Evolutionary conservation across 2,113 vertebrate genomes (phyloP).

Genomic region (Xiphophorus hellerii): DNA sequence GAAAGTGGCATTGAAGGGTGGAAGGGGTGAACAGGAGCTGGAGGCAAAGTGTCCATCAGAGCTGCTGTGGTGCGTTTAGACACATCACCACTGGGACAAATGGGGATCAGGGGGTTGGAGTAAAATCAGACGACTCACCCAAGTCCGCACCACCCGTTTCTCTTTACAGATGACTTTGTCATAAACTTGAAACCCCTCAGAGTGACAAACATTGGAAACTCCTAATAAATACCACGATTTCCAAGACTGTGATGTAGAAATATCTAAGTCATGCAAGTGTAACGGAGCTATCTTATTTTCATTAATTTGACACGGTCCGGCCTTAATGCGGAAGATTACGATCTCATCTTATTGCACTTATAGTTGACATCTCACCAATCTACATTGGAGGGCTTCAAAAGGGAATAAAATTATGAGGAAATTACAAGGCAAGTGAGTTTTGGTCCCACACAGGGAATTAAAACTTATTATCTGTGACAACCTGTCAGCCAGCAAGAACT

Average conservation of each 20-base stretch:
- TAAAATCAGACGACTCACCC: conserved; percentile 56
- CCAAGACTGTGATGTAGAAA: neutral
- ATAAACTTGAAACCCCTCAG: conserved; percentile 1
- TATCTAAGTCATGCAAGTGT: conserved; percentile 35
- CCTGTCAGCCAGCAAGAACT: conserved; percentile 80
- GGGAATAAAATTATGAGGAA: conserved; percentile 81
- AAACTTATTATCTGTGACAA: conserved; percentile 86
- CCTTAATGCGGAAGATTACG: conserved; percentile 48
- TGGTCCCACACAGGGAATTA: conserved; percentile 80
- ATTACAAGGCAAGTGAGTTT: conserved; percentile 81
- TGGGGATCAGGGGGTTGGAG: conserved; percentile 65
- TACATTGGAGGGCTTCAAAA: conserved; percentile 77
- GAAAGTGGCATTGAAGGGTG: conserved; percentile 62
- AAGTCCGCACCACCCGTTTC: conserved; percentile 22
- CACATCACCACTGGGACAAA: conserved; percentile 73
- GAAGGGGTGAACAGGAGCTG: conserved; percentile 67
- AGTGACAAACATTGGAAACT: neutral
- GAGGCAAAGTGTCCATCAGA: conserved; percentile 69
- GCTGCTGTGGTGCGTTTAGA: conserved; percentile 69
- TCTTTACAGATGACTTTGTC: conserved; percentile 17
- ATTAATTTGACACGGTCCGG: conserved; percentile 62
- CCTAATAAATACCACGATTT: neutral
- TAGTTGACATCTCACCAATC: conserved; percentile 78
- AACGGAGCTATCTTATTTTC: conserved; percentile 33
- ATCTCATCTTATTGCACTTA: conserved; percentile 58